Base-by-base conservation (phyloP, 2,797 vertebrate species). In the Valencia hispanica region DNA sequence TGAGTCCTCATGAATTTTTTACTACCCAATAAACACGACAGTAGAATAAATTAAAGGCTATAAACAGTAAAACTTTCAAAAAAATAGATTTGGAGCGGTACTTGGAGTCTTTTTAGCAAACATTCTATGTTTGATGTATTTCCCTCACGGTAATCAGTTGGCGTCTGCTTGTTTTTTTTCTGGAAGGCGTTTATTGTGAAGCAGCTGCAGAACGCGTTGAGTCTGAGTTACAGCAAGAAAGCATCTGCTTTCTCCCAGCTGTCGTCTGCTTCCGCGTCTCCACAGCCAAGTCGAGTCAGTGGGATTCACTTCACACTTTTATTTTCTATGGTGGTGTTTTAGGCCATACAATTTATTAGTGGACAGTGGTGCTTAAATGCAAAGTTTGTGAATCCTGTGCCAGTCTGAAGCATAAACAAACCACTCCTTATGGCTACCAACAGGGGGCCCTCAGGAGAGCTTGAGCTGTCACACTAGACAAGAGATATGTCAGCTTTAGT, bases 91-190 rank as follows among this genome's bases (percentile, higher is more conserved):
- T 50, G 36, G 63, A 53, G 61, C 53, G 53, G 41, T 32, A 59
- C 70, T 63, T 32, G 1, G 47, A 34, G 47, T 36, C 63, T 34
- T 69, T 74, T 74, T 14, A 75, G n/a, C 41, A 9, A 41, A 30
- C 63, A 39, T 72, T 51, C 43, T 75, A 20, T 48, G 51, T 70
- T 80, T 65, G n/a, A 79, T 74, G 59, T 65, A 70, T 66, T 82
- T 85, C 39, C 74, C 74, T 87, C 53, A 68, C 72, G 72, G 76
- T 81, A 70, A 83, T 91, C 84, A 78, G 76, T 41, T 6, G 22
- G 77, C 85, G 85, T 91, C 81, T 89, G 87, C 78, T 91, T 86
- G 72, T 82, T 81, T 89, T 68, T n/a, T 43, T 82, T 83, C 81
- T 84, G 71, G 74, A 81, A 82, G 81, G 73, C 75, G 75, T 88